Conservation (phyloP, 2,113 vertebrate genomes). For the Vimba vimba region DNA sequence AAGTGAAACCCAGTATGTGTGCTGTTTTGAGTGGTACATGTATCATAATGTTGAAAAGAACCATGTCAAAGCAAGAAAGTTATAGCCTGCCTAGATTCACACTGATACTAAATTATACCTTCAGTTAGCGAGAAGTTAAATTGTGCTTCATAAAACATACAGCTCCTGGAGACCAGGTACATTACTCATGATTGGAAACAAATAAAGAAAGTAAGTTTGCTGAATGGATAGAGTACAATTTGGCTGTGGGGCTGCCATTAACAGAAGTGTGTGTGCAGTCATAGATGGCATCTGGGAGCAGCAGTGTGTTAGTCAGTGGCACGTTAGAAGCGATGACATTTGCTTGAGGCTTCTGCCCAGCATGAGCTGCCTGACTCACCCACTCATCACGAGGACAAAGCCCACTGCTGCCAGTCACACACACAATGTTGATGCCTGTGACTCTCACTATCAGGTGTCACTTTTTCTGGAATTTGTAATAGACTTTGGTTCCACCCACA, state of each 20-base stretch:
- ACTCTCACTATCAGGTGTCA: slow-evolving; percentile 15
- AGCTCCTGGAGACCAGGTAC: not conserved
- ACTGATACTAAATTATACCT: slow-evolving; percentile 4
- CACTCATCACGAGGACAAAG: slow-evolving; percentile 3
- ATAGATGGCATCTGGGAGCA: not conserved
- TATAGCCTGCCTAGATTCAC: slow-evolving; percentile 8
- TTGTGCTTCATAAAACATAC: not conserved
- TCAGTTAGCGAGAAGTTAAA: not conserved
- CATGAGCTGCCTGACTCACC: slow-evolving; percentile 7
- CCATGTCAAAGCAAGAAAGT: not conserved
- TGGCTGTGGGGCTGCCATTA: not conserved
- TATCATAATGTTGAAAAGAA: not conserved
- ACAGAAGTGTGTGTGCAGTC: not conserved
- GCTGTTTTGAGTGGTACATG: not conserved
- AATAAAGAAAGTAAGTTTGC: slow-evolving; percentile 2
- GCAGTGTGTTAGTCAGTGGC: slow-evolving; percentile 9
- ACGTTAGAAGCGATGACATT: slow-evolving; percentile 12
- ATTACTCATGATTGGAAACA: slow-evolving; percentile 2
- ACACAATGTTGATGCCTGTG: not conserved
- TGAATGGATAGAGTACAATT: not conserved
- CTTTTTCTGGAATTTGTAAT: not conserved
- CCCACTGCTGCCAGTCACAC: slow-evolving; percentile 9
- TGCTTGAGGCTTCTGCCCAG: not conserved
- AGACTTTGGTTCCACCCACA: not conserved
- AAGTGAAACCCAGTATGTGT: not conserved